Evolutionary conservation across 2,797 vertebrate species (phyloP).

Genomic region (Pterois miles): DNA sequence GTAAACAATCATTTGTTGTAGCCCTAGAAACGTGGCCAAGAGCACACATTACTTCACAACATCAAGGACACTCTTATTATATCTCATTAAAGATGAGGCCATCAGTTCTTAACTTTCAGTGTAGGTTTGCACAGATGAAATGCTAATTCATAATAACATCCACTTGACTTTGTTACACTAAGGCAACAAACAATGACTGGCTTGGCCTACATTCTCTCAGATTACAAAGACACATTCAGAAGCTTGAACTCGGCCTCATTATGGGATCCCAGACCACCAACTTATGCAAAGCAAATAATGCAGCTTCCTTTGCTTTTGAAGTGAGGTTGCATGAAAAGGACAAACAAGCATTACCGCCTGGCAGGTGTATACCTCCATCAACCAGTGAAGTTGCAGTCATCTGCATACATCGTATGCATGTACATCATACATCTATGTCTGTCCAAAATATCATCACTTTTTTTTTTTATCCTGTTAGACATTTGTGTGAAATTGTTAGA

Average conservation of each 20-base stretch:
- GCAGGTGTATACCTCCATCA: not conserved
- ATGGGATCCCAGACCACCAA: not conserved
- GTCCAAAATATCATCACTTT: no score
- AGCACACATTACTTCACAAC: not conserved
- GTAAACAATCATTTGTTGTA: not conserved
- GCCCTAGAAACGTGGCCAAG: not conserved
- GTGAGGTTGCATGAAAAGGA: not conserved
- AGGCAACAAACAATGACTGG: slow-evolving; percentile 31
- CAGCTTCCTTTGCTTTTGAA: slow-evolving; percentile 5
- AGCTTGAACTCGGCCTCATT: slow-evolving; percentile 29
- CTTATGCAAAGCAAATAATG: not conserved
- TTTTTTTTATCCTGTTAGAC: no score
- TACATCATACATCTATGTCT: not conserved
- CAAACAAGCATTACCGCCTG: not conserved
- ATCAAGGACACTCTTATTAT: not conserved
- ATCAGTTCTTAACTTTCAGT: not conserved
- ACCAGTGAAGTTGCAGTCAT: not conserved
- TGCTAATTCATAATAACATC: slow-evolving; percentile 2
- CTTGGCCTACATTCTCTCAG: slow-evolving; percentile 54
- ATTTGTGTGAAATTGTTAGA: no score
- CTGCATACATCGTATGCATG: no score
- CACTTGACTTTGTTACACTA: slow-evolving; percentile 6
- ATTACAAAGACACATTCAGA: slow-evolving; percentile 59
- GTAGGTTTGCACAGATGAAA: slow-evolving; percentile 10
- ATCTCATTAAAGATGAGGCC: not conserved